Evolutionary conservation across 2,888 invertebrate genomes (phyloP).

Genomic region (Tanytarsus gracilentus): DNA sequence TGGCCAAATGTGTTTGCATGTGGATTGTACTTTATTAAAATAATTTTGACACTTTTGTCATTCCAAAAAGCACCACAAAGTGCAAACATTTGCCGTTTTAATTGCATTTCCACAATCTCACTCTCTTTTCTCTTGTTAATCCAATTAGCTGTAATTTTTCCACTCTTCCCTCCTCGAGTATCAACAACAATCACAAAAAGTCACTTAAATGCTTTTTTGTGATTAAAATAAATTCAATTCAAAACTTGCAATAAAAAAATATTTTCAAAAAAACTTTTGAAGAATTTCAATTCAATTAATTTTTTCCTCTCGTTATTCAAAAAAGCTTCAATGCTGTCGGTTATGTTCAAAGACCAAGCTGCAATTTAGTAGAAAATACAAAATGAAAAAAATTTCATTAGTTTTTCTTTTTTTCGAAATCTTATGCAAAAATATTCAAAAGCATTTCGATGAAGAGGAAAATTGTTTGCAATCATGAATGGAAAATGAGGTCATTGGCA

Average conservation of each 20-base stretch:
- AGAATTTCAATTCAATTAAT: conserved; percentile 10
- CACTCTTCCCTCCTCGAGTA: background rate
- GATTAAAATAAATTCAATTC: no score
- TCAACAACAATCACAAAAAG: background rate
- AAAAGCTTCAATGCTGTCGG: no score
- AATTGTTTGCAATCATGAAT: conserved; percentile 2
- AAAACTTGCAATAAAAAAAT: no score
- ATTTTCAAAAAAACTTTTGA: no score
- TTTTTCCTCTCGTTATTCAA: background rate
- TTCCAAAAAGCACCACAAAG: no score
- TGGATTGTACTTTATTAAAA: no score
- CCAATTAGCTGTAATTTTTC: background rate
- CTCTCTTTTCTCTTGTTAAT: background rate
- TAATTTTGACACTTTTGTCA: no score
- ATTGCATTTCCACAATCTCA: background rate
- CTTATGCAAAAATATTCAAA: conserved; percentile 11
- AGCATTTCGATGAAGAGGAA: background rate
- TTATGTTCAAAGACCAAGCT: no score
- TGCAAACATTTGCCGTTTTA: background rate
- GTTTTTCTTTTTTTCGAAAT: background rate
- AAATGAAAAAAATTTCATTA: background rate
- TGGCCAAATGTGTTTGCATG: no score
- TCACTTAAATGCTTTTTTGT: background rate
- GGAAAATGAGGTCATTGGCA: conserved; percentile 12
- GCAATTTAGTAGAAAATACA: no score